Evolutionary conservation across 2,888 invertebrate genomes (phyloP).

Genomic region (Eristalinus aeneus): DNA sequence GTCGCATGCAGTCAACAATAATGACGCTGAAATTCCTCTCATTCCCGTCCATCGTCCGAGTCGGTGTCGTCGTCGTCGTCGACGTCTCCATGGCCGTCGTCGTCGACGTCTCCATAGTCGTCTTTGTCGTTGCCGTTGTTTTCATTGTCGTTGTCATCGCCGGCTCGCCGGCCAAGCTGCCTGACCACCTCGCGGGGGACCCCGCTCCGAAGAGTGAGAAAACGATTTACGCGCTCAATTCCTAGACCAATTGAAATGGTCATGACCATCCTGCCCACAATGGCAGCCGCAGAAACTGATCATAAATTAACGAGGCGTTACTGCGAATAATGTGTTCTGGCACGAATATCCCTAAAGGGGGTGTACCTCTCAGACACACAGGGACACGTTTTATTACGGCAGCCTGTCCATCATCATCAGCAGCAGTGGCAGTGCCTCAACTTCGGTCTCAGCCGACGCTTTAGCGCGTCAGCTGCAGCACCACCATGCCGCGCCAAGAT

Average conservation of each 20-base stretch:
- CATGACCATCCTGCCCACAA: slow-evolving; percentile 59
- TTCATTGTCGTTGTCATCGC: too few relatives aligned
- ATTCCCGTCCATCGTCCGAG: slow-evolving; percentile 41
- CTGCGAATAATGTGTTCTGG: slow-evolving; percentile 69
- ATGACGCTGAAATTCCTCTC: slow-evolving; percentile 60
- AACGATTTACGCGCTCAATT: slow-evolving; percentile 67
- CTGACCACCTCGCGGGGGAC: slow-evolving; percentile 11
- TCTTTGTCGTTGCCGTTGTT: too few relatives aligned
- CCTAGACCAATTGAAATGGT: slow-evolving; percentile 65
- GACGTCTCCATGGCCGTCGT: slow-evolving; percentile 5
- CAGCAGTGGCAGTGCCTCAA: neutral
- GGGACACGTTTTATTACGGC: slow-evolving; percentile 62
- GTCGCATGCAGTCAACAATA: slow-evolving; percentile 57
- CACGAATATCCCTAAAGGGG: slow-evolving; percentile 68
- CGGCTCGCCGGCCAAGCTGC: neutral
- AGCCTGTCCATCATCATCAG: slow-evolving; percentile 67
- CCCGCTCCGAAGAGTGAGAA: slow-evolving; percentile 24
- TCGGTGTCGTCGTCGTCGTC: slow-evolving; percentile 5
- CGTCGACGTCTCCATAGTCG: neutral
- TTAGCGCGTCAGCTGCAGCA: slow-evolving; percentile 2
- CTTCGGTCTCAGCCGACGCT: too few relatives aligned
- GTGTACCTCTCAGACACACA: slow-evolving; percentile 55
- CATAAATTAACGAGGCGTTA: slow-evolving; percentile 70
- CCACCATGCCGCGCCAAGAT: slow-evolving; percentile 19
- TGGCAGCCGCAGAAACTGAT: slow-evolving; percentile 50